Percentiles rank a stretch among this genome's conserved stretches.
Evolutionary conservation across 1,140 invertebrate genomes (phyloP).

Genomic region (Drosophila ambigua): DNA sequence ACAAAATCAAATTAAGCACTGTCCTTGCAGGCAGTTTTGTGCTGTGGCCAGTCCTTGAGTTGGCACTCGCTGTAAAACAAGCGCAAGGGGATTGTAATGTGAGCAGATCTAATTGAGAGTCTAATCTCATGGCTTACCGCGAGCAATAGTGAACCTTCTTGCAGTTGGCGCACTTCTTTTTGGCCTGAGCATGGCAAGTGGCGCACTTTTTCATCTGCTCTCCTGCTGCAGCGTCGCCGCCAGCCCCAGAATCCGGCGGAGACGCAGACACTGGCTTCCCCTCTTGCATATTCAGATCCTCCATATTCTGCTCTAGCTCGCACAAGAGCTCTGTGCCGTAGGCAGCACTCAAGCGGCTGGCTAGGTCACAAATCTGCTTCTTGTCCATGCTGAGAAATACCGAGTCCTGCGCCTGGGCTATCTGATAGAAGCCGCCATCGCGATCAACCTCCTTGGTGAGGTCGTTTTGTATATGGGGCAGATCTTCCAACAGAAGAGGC

Average conservation of each 20-base stretch:
- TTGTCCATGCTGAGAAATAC: slow-evolving; percentile 85
- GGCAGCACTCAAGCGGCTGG: slow-evolving; percentile 83
- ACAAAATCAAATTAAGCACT: slow-evolving; percentile 9
- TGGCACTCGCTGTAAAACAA: slow-evolving; percentile 84
- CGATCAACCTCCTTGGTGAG: slow-evolving; percentile 83
- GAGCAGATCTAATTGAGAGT: background rate
- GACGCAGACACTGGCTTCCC: slow-evolving; percentile 16
- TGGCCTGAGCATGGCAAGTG: slow-evolving; percentile 83
- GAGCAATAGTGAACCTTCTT: slow-evolving; percentile 85
- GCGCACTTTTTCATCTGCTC: slow-evolving; percentile 70
- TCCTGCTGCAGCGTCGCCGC: background rate
- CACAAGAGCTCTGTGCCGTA: slow-evolving; percentile 85
- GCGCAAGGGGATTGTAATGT: background rate
- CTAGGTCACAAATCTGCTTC: slow-evolving; percentile 84
- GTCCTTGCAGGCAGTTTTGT: slow-evolving; percentile 72
- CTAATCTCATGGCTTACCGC: slow-evolving; percentile 53
- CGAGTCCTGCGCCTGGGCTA: slow-evolving; percentile 85
- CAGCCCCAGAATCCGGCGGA: slow-evolving; percentile 7
- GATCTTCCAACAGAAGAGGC: slow-evolving; percentile 86
- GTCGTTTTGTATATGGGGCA: slow-evolving; percentile 84
- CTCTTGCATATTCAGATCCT: slow-evolving; percentile 32
- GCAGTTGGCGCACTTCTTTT: slow-evolving; percentile 85
- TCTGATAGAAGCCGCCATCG: slow-evolving; percentile 85
- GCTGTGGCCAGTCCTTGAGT: slow-evolving; percentile 84
- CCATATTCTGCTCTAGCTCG: slow-evolving; percentile 78